A percentile compares a stretch with the other conserved stretches of the same genome.
Conservation (phyloP, 2,113 vertebrate genomes). For the Ornithorhynchus anatinus region DNA sequence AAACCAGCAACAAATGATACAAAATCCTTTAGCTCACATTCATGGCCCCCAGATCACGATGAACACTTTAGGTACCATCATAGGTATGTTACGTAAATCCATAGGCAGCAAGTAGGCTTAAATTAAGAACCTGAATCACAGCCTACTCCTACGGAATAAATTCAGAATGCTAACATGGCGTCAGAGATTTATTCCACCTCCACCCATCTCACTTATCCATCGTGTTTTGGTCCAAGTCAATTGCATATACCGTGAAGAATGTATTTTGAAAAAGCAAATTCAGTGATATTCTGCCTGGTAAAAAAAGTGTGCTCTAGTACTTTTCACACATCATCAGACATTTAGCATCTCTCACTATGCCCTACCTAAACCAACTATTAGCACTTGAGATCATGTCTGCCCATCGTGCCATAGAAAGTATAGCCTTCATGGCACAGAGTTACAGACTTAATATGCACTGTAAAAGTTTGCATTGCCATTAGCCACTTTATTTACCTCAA, state of each 20-base stretch:
- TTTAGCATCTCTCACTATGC: background rate
- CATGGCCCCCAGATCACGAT: too few relatives aligned
- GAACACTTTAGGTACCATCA: background rate
- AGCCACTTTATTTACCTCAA: background rate
- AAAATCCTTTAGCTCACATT: background rate
- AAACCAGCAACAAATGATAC: background rate
- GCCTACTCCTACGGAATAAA: background rate
- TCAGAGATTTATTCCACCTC: background rate
- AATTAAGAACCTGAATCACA: background rate
- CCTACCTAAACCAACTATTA: constrained; percentile 31
- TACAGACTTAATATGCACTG: constrained; percentile 3
- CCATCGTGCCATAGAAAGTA: background rate
- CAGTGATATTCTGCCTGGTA: constrained; percentile 10
- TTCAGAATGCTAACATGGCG: background rate
- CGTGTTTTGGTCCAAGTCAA: background rate
- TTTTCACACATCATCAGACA: constrained; percentile 35
- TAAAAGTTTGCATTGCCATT: background rate
- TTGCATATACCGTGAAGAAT: background rate
- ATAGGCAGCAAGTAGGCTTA: background rate
- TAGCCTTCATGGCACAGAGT: background rate
- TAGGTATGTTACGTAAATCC: background rate
- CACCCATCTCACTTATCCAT: background rate
- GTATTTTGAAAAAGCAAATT: constrained; percentile 8
- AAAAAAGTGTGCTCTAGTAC: background rate
- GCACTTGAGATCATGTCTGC: constrained; percentile 7